Conservation (phyloP, 2,113 vertebrate genomes). For the Paralichthys olivaceus region DNA sequence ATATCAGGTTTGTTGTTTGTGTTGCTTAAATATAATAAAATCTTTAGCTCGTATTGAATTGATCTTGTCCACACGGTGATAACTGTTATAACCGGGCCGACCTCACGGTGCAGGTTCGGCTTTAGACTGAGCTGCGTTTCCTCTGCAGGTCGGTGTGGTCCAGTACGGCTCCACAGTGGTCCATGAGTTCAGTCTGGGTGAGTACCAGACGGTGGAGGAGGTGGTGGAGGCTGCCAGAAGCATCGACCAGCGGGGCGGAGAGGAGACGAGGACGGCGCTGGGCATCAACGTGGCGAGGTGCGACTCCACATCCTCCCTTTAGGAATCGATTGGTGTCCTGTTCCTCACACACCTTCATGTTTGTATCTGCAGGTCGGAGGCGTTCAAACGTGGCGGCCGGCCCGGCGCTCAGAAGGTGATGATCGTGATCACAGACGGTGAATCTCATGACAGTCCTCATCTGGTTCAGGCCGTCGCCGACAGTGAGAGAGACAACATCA, state of each 20-base stretch:
- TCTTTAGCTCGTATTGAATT: no score
- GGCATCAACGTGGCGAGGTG: conserved; percentile 94
- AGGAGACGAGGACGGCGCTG: conserved; percentile 93
- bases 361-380: conserved; percentile 77
- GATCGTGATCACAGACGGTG: conserved; percentile 98
- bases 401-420: conserved; percentile 95
- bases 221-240: conserved; percentile 90
- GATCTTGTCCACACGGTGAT: no score
- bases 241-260: conserved; percentile 93
- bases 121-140: background rate
- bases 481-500: conserved; percentile 93
- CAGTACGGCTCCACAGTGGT: conserved; percentile 94
- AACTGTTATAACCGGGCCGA: no score
- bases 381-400: conserved; percentile 91
- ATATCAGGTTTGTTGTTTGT: no score
- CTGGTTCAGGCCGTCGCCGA: conserved; percentile 88
- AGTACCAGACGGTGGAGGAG: conserved; percentile 90
- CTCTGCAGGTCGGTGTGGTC: conserved; percentile 90
- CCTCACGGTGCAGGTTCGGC: no score
- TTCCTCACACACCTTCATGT: background rate
- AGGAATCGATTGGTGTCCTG: no score
- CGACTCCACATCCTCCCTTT: rapidly evolving
- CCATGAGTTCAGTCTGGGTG: conserved; percentile 92
- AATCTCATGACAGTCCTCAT: conserved; percentile 94
- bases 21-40: no score